phyloP scores from a whole-genome alignment of 2,888 invertebrate genomes.

The Dyspetes luteomarginatus region DNA sequence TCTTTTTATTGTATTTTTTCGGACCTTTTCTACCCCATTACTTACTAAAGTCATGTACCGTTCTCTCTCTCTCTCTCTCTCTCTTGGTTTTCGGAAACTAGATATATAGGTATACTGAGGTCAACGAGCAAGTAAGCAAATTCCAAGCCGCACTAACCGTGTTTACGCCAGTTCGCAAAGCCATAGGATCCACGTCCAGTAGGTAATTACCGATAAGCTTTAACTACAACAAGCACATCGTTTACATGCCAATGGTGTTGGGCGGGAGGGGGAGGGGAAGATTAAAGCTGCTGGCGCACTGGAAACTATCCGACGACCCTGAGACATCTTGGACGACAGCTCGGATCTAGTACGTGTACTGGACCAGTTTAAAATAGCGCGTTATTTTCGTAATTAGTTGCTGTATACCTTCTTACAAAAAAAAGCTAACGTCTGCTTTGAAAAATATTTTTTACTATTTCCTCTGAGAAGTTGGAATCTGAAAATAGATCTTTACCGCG shows the following conservation, averaged over 20 bases:
- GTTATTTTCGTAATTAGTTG: too few species aligned
- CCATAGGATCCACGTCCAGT: constrained; percentile 36
- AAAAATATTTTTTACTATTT: too few species aligned
- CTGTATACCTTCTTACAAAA: too few species aligned
- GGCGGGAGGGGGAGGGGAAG: background rate
- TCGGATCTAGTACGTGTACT: background rate
- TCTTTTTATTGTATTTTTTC: background rate
- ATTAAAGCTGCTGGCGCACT: constrained; percentile 26
- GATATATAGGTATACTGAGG: background rate
- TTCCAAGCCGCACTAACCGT: background rate
- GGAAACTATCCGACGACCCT: constrained; percentile 45
- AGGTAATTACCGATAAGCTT: constrained; percentile 71
- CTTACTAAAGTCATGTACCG: background rate
- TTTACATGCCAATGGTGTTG: constrained; percentile 1
- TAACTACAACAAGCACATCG: constrained; percentile 30
- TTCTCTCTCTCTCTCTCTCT: background rate
- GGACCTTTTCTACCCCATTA: background rate
- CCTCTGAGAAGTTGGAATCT: too few species aligned
- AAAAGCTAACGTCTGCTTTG: too few species aligned
- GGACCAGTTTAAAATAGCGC: background rate
- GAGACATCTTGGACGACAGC: constrained; percentile 16
- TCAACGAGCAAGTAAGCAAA: background rate
- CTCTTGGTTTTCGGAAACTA: background rate
- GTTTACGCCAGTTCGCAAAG: background rate
- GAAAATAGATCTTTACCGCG: too few species aligned